These are phyloP conservation scores for Cyrtonyx montezumae DNA, from an alignment of 2,113 vertebrate genomes.

Conservation along the genomic window DNA sequence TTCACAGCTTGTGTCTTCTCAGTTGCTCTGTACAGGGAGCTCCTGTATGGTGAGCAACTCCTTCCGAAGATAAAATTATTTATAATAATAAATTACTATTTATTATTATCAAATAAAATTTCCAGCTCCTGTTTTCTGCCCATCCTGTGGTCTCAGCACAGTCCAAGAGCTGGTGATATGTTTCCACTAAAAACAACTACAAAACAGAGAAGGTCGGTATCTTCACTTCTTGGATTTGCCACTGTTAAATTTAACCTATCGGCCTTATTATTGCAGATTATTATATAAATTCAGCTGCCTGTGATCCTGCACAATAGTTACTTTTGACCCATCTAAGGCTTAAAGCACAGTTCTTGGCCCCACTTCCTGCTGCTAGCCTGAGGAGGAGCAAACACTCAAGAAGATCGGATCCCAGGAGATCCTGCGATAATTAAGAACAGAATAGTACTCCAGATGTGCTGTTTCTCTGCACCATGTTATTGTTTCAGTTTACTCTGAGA, in stretches of 20 bases:
- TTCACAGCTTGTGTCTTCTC: background rate
- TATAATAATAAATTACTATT: no score
- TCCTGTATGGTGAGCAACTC: background rate
- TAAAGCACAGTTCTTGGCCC: background rate
- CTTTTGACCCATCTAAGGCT: conserved; percentile 23
- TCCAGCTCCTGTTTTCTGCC: background rate
- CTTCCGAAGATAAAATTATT: background rate
- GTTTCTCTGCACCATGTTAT: background rate
- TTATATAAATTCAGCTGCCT: background rate
- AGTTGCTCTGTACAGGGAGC: background rate
- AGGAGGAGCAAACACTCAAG: background rate
- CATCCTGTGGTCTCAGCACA: background rate
- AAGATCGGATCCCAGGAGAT: background rate
- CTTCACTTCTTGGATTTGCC: background rate
- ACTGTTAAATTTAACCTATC: background rate
- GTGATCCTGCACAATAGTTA: background rate
- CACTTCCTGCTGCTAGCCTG: background rate
- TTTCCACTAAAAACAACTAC: background rate
- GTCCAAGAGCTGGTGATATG: background rate
- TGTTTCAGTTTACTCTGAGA: background rate
- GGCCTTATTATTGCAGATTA: background rate
- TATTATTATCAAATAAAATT: background rate
- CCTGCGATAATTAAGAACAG: background rate
- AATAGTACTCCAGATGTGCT: background rate
- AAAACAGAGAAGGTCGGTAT: background rate